Base-by-base conservation (phyloP, 2,888 invertebrate genomes). In the Halictus quadricinctus region DNA sequence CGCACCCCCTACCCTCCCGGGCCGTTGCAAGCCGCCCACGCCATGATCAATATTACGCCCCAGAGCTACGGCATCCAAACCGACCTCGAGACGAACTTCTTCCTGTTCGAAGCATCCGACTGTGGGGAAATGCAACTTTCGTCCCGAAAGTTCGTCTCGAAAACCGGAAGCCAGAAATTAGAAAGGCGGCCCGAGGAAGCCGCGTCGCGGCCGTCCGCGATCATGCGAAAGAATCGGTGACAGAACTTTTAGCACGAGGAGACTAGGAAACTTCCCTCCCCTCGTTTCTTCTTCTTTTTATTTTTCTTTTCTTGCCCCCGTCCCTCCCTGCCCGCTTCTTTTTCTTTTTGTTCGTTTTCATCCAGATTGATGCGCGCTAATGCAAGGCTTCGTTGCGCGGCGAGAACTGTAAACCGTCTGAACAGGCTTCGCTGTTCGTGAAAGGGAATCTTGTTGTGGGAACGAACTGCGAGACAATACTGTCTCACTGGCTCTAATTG, bases 21-120 rank as follows among this genome's bases (percentile, higher is more conserved):
- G 80, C 78, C 82, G 73, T 69, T 76, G 79, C 83, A 75, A 83
- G 80, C 88, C 91, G 90, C 92, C 91, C 86, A 91, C 91, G 91
- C 93, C 93, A 94, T 94, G 93, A 94, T 94, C 94, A 94, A 94
- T 94, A 94, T 94, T 94, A 93, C 93, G 93, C 92, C 92, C 93
- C 91, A 91, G 91, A 93, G 92, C 92, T 90, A 91, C 92, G 93
- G 93, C 92, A 93, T 93, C 93, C 91, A 93, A 94, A 93, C 92
- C 92, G 91, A 93, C 91, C 92, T 90, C 91, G 93, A 94, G 94
- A 94, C 93, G 92, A 92, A 93, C 93, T 94, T 93, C 93, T 93
- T 93, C 92, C 90, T 91, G 90, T 88, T 90, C 88, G 81, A 86
- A 90, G 89, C 87, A 88, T 86, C 88, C 85, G 81, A 88, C 87